These are phyloP conservation scores for Macrophya annulata DNA, from an alignment of 2,888 invertebrate genomes.

Conservation along the genomic window DNA sequence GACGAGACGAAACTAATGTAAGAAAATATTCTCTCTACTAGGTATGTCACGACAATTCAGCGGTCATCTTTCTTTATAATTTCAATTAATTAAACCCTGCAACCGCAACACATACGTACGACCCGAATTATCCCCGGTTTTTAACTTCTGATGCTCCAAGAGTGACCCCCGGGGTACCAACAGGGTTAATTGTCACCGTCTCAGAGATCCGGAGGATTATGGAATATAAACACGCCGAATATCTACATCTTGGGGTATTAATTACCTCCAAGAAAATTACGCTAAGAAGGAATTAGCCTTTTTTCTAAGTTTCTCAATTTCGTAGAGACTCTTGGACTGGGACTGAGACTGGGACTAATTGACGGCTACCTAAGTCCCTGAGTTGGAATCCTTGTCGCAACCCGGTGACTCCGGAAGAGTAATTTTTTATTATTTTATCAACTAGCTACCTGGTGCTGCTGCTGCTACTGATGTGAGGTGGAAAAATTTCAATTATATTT, in stretches of 20 bases:
- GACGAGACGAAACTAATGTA: not conserved
- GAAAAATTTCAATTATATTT: not conserved
- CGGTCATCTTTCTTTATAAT: not conserved
- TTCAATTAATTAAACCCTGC: not conserved
- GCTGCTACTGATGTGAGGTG: not conserved
- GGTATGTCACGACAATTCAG: not conserved
- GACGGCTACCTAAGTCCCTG: slow-evolving; percentile 11
- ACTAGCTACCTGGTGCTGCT: not conserved
- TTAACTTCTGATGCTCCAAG: not conserved
- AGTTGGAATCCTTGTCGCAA: not conserved
- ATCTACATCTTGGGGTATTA: slow-evolving; percentile 1
- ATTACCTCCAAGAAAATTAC: too few species aligned
- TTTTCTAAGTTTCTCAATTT: not conserved
- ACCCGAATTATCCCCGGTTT: slow-evolving; percentile 6
- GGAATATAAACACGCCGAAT: not conserved
- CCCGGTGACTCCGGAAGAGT: slow-evolving; percentile 40
- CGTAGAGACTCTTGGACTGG: too few species aligned
- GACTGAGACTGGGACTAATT: not conserved
- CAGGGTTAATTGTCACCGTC: slow-evolving; percentile 45
- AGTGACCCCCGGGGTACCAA: not conserved
- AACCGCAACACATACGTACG: not conserved
- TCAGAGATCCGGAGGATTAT: not conserved
- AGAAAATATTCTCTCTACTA: not conserved
- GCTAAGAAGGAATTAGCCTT: not conserved
- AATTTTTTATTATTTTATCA: slow-evolving; percentile 30